Percentiles rank a stretch among this genome's conserved stretches.
phyloP scores from a whole-genome alignment of 2,888 invertebrate species.

The Maniola hyperantus region DNA sequence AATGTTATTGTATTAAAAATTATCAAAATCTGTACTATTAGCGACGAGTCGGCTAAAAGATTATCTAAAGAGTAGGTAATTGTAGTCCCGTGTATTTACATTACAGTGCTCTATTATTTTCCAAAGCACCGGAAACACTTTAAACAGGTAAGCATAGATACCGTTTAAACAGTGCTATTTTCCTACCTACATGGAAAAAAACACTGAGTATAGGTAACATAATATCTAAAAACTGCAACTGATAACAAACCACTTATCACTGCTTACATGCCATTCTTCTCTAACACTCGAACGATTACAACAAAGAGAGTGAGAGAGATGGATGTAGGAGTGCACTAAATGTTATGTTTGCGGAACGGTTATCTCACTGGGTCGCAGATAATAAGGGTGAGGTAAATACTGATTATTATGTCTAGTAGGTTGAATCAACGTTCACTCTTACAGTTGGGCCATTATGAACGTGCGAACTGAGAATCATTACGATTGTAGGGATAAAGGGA shows the following conservation, averaged over 20 bases:
- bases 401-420: constrained; percentile 24
- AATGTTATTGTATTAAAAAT: too few relatives aligned
- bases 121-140: too few relatives aligned
- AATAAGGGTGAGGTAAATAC: constrained; percentile 39
- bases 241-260: constrained; percentile 25
- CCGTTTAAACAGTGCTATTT: constrained; percentile 6
- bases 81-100: too few relatives aligned
- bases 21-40: too few relatives aligned
- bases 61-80: too few relatives aligned
- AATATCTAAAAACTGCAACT: constrained; percentile 3
- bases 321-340: constrained; percentile 32
- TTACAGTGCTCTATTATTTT: too few relatives aligned
- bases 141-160: not conserved
- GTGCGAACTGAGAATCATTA: too few relatives aligned
- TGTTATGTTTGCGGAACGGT: constrained; percentile 36
- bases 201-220: constrained; percentile 9
- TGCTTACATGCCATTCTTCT: constrained; percentile 18
- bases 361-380: constrained; percentile 47
- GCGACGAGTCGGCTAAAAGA: too few relatives aligned
- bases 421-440: constrained; percentile 2
- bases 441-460: too few relatives aligned
- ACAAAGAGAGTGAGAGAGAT: constrained; percentile 26
- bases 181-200: constrained; percentile 12
- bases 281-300: constrained; percentile 5
- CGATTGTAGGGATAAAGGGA: too few relatives aligned